Conservation (phyloP, 2,113 vertebrate species). For the Columbina picui region DNA sequence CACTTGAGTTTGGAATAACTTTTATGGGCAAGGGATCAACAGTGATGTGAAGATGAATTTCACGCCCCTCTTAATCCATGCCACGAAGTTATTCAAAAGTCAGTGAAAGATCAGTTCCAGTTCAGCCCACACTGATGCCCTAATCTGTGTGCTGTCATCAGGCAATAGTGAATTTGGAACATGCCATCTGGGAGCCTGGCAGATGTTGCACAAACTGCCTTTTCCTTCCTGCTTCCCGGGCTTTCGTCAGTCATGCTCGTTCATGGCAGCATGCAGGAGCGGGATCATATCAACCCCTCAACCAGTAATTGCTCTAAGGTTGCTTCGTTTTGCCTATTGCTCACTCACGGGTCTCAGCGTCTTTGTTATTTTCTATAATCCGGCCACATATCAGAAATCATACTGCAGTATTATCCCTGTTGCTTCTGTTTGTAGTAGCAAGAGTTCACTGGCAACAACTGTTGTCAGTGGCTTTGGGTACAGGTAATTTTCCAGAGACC, state of each 20-base stretch:
- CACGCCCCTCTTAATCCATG: not conserved
- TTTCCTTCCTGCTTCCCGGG: slow-evolving; percentile 51
- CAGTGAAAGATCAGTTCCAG: slow-evolving; percentile 66
- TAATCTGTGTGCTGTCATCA: slow-evolving; percentile 67
- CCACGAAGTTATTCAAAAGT: slow-evolving; percentile 55
- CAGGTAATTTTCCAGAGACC: not conserved
- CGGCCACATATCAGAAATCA: not conserved
- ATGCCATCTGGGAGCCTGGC: slow-evolving; percentile 47
- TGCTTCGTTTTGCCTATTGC: not conserved
- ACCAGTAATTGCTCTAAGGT: not conserved
- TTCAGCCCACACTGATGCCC: slow-evolving; percentile 49
- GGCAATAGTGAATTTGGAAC: slow-evolving; percentile 51
- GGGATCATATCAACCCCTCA: not conserved
- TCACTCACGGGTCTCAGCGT: fast-evolving
- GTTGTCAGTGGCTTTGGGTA: not conserved
- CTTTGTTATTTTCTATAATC: not conserved
- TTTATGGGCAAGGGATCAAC: slow-evolving; percentile 12
- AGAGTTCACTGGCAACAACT: not conserved
- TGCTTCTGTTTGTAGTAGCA: not conserved
- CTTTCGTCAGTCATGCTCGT: not conserved
- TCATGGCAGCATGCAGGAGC: not conserved
- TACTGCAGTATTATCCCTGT: not conserved
- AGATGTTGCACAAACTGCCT: slow-evolving; percentile 50
- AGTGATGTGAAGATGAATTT: slow-evolving; percentile 57
- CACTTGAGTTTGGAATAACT: slow-evolving; percentile 48